Conservation (phyloP, 2,888 invertebrate genomes). For the Panzeria rudis region DNA sequence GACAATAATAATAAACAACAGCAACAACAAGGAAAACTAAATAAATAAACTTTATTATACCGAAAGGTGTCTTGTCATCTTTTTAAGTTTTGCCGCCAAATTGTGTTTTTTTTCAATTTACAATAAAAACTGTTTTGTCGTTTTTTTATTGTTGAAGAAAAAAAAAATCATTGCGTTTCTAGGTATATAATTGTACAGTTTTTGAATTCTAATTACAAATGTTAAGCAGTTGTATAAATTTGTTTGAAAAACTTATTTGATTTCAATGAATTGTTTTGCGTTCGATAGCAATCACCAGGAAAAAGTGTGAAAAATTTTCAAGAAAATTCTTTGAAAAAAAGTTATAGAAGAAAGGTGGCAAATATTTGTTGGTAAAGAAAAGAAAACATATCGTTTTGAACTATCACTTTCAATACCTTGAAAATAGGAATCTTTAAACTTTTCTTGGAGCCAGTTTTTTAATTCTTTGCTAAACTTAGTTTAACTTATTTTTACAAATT, state of each 20-base stretch:
- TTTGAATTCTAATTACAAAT: conserved; percentile 69
- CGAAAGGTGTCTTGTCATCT: conserved; percentile 71
- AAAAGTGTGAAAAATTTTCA: conserved; percentile 53
- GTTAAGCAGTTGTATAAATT: conserved; percentile 19
- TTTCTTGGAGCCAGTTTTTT: too few relatives aligned
- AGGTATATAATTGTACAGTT: conserved; percentile 65
- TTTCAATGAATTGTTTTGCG: conserved; percentile 38
- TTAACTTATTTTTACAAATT: too few relatives aligned
- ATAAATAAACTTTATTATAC: conserved; percentile 67
- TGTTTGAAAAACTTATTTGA: conserved; percentile 27
- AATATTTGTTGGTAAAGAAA: not conserved
- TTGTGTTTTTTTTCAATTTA: conserved; percentile 30
- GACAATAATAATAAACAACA: conserved; percentile 45
- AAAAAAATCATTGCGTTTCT: conserved; percentile 64
- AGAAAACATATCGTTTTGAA: not conserved
- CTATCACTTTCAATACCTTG: too few relatives aligned
- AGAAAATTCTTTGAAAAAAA: conserved; percentile 29
- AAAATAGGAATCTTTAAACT: too few relatives aligned
- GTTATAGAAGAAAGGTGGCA: not conserved
- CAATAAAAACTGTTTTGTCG: conserved; percentile 55
- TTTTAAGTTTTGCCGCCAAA: conserved; percentile 70
- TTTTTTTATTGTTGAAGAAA: conserved; percentile 5
- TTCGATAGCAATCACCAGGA: conserved; percentile 38
- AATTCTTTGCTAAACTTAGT: too few relatives aligned
- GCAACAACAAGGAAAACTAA: conserved; percentile 5